Evolutionary conservation across 2,113 vertebrate genomes (phyloP), one percentile per base, ranked within the genome.

Genomic region (Oenanthe oenanthe): DNA sequence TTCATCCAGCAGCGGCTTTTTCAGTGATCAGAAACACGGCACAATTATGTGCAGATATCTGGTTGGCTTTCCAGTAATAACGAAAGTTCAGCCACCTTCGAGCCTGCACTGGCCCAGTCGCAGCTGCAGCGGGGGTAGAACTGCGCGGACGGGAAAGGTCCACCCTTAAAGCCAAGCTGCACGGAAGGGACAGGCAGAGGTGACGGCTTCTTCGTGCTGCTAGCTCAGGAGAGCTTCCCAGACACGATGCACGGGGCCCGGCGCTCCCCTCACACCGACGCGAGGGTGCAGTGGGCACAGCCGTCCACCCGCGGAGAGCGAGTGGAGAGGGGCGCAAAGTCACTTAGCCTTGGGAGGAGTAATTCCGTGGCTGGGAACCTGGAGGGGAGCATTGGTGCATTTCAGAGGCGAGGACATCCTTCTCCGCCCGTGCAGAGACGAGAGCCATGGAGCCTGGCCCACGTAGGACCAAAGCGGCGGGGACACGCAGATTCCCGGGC

Each of bases 321-420:
- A 53, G 31, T 9, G n/a, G 17, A 51, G 26, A 51, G 32, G 34
- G 7, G 13, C 0, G 2, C 9, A 7, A 50, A 51, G n/a, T 0
- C n/a, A 0, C 26, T 17, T 2, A 2, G 24, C 3, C 0, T 0
- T 3, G 10, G 8, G 40, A 47, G 9, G 17, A 8, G 4, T 1
- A 12, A 38, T 36, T 12, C 28, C 1, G 4, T 13, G 0, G 14
- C 22, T 32, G 31, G 1, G 1, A 17, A 26, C 18, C 14, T 32
- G 47, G 17, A 4, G 2, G 12, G n/a, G 7, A 29, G 7, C 13
- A 2, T 13, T 3, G n/a, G 1, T 10, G 36, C 24, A 1, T 70
- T 61, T 53, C 31, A 8, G 29, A 8, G 25, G 10, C 4, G 13
- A 70, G 4, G 26, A 7, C 3, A 56, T n/a, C 9, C n/a, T 28